phyloP scores from a whole-genome alignment of 2,888 invertebrate genomes.

The Tenthredo livida region DNA sequence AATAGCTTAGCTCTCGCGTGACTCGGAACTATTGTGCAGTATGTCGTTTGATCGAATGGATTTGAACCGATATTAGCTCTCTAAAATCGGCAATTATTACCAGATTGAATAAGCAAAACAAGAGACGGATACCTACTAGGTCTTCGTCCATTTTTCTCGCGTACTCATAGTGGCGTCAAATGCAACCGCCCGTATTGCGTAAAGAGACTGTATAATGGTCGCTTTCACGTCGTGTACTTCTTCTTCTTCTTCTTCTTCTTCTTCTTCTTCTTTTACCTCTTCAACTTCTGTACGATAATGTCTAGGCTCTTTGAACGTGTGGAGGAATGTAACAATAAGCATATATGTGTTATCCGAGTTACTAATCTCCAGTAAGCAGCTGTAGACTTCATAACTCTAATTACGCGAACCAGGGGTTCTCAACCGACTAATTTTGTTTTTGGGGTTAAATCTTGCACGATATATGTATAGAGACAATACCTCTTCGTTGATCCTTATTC shows the following conservation, averaged over 20 bases:
- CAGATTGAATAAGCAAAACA: background rate
- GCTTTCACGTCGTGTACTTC: slow-evolving; percentile 73
- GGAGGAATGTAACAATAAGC: slow-evolving; percentile 69
- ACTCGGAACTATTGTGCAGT: background rate
- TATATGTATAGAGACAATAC: background rate
- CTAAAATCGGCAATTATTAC: background rate
- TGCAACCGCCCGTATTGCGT: slow-evolving; percentile 63
- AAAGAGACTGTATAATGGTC: slow-evolving; percentile 75
- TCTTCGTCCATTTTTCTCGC: background rate
- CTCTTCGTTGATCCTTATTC: background rate
- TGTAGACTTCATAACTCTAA: slow-evolving; percentile 75
- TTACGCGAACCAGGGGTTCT: slow-evolving; percentile 73
- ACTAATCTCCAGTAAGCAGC: slow-evolving; percentile 70
- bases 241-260: background rate
- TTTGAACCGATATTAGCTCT: background rate
- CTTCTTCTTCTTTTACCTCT: background rate
- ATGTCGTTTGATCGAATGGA: background rate
- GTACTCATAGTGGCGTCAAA: slow-evolving; percentile 54
- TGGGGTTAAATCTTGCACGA: background rate
- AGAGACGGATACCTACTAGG: background rate
- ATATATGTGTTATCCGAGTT: slow-evolving; percentile 66
- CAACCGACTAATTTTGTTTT: slow-evolving; percentile 59
- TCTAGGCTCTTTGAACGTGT: slow-evolving; percentile 62
- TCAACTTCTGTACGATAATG: background rate
- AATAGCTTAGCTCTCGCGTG: background rate